phyloP scores from a whole-genome alignment of 2,888 invertebrate genomes.

The Argyresthia albistria region DNA sequence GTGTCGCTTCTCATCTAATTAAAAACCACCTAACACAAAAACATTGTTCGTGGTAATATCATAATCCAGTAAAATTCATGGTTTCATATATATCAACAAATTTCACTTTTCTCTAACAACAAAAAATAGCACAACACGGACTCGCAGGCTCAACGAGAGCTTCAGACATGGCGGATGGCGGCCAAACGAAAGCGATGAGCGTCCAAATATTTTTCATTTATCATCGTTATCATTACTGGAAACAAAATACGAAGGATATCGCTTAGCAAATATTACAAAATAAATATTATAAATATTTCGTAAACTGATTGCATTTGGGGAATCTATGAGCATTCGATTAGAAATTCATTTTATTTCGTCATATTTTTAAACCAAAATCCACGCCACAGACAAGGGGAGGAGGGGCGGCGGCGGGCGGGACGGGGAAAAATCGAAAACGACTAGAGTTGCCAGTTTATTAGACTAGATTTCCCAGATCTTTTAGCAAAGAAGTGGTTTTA shows the following conservation, averaged over 20 bases:
- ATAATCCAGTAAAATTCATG: slow-evolving; percentile 42
- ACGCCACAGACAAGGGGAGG: slow-evolving; percentile 6
- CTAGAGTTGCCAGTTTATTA: background rate
- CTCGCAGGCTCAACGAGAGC: slow-evolving; percentile 63
- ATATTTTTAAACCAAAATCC: background rate
- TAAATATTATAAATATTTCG: slow-evolving; percentile 44
- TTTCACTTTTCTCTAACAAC: slow-evolving; percentile 58
- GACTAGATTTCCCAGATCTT: too few species aligned
- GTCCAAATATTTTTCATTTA: slow-evolving; percentile 47
- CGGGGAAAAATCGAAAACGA: background rate
- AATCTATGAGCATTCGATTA: background rate
- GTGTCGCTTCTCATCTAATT: slow-evolving; percentile 49
- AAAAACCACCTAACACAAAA: slow-evolving; percentile 54
- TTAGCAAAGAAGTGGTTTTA: too few species aligned
- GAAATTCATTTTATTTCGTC: background rate
- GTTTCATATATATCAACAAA: slow-evolving; percentile 40
- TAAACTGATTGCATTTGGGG: slow-evolving; percentile 37
- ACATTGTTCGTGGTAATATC: slow-evolving; percentile 46
- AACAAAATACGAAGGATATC: slow-evolving; percentile 58
- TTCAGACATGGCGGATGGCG: slow-evolving; percentile 74
- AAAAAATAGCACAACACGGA: slow-evolving; percentile 71
- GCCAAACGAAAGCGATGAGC: slow-evolving; percentile 60
- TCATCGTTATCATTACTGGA: slow-evolving; percentile 37
- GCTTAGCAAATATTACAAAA: slow-evolving; percentile 41
- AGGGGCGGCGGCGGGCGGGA: background rate